phyloP scores from a whole-genome alignment of 64 coral and sea anemone species.

The Porites australiensis region DNA sequence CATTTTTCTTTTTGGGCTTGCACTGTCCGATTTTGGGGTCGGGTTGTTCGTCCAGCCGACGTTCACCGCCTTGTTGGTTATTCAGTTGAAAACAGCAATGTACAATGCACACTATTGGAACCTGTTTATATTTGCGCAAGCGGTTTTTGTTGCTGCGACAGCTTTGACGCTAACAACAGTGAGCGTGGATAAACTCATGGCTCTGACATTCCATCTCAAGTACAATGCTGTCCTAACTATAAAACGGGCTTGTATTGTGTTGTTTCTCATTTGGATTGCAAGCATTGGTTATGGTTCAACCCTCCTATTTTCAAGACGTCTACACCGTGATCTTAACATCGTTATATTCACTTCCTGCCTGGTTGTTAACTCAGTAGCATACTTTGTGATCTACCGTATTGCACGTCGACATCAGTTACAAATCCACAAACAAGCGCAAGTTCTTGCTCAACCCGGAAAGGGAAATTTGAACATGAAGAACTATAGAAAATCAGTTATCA shows the following conservation, averaged over 20 bases:
- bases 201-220: constrained; percentile 37
- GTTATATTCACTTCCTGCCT: neutral
- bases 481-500: neutral
- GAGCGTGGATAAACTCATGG: constrained; percentile 23
- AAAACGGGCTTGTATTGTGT: neutral
- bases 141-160: constrained; percentile 4
- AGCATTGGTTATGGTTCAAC: neutral
- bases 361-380: neutral
- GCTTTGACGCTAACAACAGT: constrained; percentile 19
- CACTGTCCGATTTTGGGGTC: constrained; percentile 34
- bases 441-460: no score
- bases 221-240: constrained; percentile 17
- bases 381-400: constrained; percentile 1
- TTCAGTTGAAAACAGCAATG: neutral
- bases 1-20: constrained; percentile 38
- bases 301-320: neutral
- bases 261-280: neutral
- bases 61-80: neutral
- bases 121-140: neutral
- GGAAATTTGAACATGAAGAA: neutral
- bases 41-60: constrained; percentile 11
- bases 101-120: neutral
- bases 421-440: neutral
- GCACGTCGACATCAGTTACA: neutral
- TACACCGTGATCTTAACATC: neutral